Percentiles rank a stretch among this genome's conserved stretches.
Evolutionary conservation across 2,888 invertebrate genomes (phyloP).

Genomic region (Drosophila antonietae): DNA sequence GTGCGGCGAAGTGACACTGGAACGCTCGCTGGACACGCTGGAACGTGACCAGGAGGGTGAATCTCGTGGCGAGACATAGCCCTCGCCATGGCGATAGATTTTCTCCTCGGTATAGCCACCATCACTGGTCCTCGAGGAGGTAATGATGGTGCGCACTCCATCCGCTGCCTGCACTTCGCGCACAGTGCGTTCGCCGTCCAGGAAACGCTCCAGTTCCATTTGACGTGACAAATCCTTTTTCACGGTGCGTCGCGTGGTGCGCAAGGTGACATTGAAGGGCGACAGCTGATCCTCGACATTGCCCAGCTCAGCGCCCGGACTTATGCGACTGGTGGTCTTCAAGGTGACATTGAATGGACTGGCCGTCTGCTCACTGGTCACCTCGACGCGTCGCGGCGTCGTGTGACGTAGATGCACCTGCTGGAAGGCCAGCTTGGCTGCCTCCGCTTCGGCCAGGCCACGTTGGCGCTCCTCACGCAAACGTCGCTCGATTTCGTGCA

Average conservation of each 20-base stretch:
- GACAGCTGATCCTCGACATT: constrained; percentile 71
- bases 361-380: constrained; percentile 68
- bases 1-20: constrained; percentile 77
- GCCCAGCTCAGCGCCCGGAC: constrained; percentile 67
- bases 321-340: constrained; percentile 84
- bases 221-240: constrained; percentile 62
- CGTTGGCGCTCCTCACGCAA: constrained; percentile 86
- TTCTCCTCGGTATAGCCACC: constrained; percentile 81
- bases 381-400: constrained; percentile 84
- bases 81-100: constrained; percentile 81
- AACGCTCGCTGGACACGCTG: constrained; percentile 71
- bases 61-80: constrained; percentile 77
- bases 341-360: constrained; percentile 85
- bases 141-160: constrained; percentile 83
- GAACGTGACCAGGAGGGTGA: constrained; percentile 76
- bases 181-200: constrained; percentile 90
- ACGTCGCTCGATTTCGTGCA: constrained; percentile 87
- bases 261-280: constrained; percentile 80
- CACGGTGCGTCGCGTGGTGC: constrained; percentile 64
- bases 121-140: constrained; percentile 80
- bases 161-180: constrained; percentile 85
- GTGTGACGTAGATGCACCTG: constrained; percentile 87
- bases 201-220: constrained; percentile 85
- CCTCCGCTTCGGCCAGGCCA: constrained; percentile 85
- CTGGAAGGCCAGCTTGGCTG: constrained; percentile 85